Evolutionary conservation across 2,888 invertebrate genomes (phyloP).

Genomic region (Argyresthia goedartella): DNA sequence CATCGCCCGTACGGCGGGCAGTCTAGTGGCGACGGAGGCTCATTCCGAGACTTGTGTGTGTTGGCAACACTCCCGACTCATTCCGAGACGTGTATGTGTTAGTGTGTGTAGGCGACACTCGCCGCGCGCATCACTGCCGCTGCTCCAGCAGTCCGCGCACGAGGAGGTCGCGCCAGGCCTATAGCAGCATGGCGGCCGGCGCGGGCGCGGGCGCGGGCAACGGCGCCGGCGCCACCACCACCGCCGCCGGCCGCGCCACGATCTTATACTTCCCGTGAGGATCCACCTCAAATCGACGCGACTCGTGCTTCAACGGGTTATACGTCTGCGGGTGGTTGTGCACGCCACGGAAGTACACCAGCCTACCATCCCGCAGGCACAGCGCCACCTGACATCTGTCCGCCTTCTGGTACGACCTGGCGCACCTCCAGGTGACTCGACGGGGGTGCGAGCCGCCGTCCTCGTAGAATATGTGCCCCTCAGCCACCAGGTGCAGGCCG

Average conservation of each 20-base stretch:
- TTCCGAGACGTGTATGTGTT: no score
- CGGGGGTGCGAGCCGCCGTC: constrained; percentile 62
- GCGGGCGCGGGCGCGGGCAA: constrained; percentile 39
- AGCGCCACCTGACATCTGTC: constrained; percentile 62
- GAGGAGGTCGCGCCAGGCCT: constrained; percentile 70
- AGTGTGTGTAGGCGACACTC: constrained; percentile 63
- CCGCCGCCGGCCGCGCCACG: constrained; percentile 27
- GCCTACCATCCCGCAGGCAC: constrained; percentile 57
- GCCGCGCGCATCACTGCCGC: constrained; percentile 43
- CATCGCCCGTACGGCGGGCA: no score
- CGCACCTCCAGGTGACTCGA: constrained; percentile 62
- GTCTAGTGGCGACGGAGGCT: no score
- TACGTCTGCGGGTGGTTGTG: constrained; percentile 62
- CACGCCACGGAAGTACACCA: constrained; percentile 57
- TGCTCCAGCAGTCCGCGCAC: constrained; percentile 54
- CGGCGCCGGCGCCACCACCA: constrained; percentile 22
- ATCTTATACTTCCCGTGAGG: constrained; percentile 67
- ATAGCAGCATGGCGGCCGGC: constrained; percentile 52
- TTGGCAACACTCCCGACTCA: no score
- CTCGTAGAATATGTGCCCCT: constrained; percentile 64
- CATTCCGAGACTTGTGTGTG: no score
- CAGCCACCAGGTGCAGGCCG: constrained; percentile 56
- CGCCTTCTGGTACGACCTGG: constrained; percentile 61
- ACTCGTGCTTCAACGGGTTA: constrained; percentile 57
- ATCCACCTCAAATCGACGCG: constrained; percentile 56